Evolutionary conservation across 1,140 invertebrate species (phyloP).

Genomic region (Leptinotarsa lineolata): DNA sequence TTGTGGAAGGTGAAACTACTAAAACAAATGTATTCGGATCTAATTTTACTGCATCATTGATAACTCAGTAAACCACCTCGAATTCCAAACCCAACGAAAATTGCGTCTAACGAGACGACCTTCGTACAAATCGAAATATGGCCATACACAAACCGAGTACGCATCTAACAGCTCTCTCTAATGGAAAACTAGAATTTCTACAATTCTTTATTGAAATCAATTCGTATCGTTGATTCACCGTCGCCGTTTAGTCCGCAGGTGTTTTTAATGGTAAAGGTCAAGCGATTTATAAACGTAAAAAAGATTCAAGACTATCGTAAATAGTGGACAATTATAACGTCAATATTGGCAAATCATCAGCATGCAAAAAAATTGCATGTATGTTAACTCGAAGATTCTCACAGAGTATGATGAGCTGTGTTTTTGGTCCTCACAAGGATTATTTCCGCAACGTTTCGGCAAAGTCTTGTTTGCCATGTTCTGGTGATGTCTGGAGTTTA

Average conservation of each 20-base stretch:
- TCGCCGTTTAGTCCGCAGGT: neutral
- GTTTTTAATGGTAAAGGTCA: slow-evolving; percentile 8
- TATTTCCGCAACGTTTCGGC: no score
- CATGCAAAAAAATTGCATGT: neutral
- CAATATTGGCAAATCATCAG: neutral
- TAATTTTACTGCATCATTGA: neutral
- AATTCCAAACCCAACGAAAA: neutral
- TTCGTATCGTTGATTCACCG: neutral
- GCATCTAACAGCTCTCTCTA: neutral
- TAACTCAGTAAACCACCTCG: neutral
- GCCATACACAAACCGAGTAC: neutral
- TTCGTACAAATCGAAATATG: neutral
- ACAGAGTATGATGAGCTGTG: no score
- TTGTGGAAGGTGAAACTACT: neutral
- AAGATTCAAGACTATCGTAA: neutral
- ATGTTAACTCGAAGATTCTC: no score
- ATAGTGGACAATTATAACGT: neutral
- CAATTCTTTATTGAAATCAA: slow-evolving; percentile 1
- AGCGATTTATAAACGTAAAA: neutral
- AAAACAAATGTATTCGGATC: no score
- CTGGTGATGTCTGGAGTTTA: no score
- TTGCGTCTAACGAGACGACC: neutral
- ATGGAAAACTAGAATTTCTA: neutral
- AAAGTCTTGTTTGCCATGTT: no score
- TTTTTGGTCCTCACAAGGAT: no score